These are phyloP conservation scores for Drosophila nigrodunni DNA, from an alignment of 1,140 invertebrate genomes.

Conservation along the genomic window DNA sequence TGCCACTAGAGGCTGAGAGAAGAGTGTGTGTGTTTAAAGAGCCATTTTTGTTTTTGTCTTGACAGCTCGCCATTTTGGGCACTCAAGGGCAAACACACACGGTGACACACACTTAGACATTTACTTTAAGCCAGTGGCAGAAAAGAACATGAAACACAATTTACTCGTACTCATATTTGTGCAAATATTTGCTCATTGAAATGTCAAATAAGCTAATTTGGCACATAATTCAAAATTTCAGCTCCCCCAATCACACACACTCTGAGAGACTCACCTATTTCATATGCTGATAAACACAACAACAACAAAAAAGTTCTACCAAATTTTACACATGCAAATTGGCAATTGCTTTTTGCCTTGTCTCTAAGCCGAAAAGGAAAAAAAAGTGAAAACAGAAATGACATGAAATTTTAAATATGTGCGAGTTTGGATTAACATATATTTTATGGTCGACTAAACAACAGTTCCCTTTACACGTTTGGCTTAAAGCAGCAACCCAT, in stretches of 20 bases:
- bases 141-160: slow-evolving; percentile 47
- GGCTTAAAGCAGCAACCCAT: background rate
- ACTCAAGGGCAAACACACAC: slow-evolving; percentile 33
- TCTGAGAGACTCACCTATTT: slow-evolving; percentile 7
- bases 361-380: background rate
- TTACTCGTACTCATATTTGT: slow-evolving; percentile 41
- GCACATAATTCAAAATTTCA: slow-evolving; percentile 64
- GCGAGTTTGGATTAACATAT: slow-evolving; percentile 39
- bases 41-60: slow-evolving; percentile 31
- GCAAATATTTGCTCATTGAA: slow-evolving; percentile 78
- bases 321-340: slow-evolving; percentile 47
- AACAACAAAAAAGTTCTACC: background rate
- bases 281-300: slow-evolving; percentile 37
- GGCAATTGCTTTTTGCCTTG: slow-evolving; percentile 30
- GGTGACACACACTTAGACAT: slow-evolving; percentile 17
- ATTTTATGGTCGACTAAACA: slow-evolving; percentile 14
- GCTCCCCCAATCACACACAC: slow-evolving; percentile 9
- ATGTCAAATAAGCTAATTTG: slow-evolving; percentile 82
- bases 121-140: slow-evolving; percentile 32
- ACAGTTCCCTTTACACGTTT: background rate
- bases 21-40: slow-evolving; percentile 18
- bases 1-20: slow-evolving; percentile 9
- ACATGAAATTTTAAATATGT: slow-evolving; percentile 29
- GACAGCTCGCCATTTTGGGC: slow-evolving; percentile 48
- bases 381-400: slow-evolving; percentile 5